Conservation (phyloP, 2,113 vertebrate genomes). For the Sturnus vulgaris region DNA sequence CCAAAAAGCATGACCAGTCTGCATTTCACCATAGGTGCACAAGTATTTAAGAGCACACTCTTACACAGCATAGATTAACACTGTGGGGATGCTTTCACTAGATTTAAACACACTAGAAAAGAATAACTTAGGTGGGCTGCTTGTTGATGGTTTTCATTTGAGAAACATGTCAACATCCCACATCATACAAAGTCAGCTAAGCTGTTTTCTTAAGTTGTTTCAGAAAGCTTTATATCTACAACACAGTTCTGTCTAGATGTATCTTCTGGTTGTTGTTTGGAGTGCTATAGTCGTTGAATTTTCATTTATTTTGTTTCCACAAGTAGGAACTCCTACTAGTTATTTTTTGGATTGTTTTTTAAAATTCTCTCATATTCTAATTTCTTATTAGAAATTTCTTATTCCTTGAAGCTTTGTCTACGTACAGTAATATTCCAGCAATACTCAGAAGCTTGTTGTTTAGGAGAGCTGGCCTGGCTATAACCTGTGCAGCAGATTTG, state of each 20-base stretch:
- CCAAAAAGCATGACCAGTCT: background rate
- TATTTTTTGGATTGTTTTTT: background rate
- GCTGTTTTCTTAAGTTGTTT: background rate
- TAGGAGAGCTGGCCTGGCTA: background rate
- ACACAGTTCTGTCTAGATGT: background rate
- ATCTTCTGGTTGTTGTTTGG: background rate
- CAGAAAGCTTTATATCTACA: background rate
- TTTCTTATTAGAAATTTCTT: no score
- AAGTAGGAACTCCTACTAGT: background rate
- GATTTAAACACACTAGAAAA: background rate
- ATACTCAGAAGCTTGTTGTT: background rate
- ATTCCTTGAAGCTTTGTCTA: background rate
- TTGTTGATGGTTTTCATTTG: background rate
- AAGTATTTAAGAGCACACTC: background rate
- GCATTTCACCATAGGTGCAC: background rate
- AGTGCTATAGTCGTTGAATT: background rate
- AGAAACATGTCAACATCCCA: background rate
- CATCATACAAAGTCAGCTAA: background rate
- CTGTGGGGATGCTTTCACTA: background rate
- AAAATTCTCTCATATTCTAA: background rate
- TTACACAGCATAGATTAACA: background rate
- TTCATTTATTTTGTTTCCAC: background rate
- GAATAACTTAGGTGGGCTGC: background rate
- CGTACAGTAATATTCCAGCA: background rate
- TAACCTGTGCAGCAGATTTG: background rate